Evolutionary conservation across 2,113 vertebrate genomes (phyloP).

Genomic region (Megaceryle maxima): DNA sequence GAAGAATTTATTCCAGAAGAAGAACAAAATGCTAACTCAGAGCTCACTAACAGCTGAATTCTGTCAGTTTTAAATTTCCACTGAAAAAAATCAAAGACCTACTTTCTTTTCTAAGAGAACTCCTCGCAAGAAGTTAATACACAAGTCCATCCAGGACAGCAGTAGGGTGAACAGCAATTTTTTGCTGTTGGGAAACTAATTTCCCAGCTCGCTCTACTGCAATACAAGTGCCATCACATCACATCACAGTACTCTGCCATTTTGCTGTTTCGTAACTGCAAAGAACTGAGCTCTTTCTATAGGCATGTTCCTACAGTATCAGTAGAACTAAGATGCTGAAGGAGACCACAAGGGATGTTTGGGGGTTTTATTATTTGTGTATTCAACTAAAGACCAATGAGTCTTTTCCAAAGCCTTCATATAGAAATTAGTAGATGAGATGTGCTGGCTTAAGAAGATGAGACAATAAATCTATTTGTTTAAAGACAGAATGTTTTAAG

Average conservation of each 20-base stretch:
- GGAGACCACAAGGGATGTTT: neutral
- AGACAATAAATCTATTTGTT: neutral
- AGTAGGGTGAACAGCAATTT: neutral
- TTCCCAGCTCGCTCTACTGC: neutral
- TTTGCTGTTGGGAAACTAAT: neutral
- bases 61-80: neutral
- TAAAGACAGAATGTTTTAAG: constrained; percentile 15
- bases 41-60: neutral
- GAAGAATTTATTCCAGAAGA: neutral
- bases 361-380: neutral
- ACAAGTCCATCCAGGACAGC: neutral
- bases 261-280: neutral
- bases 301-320: neutral
- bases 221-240: neutral
- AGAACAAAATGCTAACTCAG: neutral
- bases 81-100: neutral
- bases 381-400: neutral
- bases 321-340: neutral
- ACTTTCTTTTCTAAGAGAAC: neutral
- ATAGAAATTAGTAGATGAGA: neutral
- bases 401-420: neutral
- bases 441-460: neutral
- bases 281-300: neutral
- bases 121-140: neutral
- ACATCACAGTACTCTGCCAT: neutral